A percentile compares a stretch with the other conserved stretches of the same genome.
Evolutionary conservation across 2,888 invertebrate genomes (phyloP).

Genomic region (Helleia helle): DNA sequence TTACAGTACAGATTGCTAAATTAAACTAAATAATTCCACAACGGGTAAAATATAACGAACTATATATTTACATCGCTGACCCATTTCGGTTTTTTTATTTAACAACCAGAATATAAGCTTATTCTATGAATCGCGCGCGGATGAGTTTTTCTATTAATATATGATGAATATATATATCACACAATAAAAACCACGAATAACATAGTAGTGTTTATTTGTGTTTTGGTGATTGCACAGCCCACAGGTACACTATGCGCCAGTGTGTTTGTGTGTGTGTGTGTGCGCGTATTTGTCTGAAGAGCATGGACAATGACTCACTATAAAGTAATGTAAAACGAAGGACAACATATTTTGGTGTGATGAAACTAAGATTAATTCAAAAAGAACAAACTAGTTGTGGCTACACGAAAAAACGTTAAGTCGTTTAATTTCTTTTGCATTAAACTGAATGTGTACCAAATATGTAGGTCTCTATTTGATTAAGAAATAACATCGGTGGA

Average conservation of each 20-base stretch:
- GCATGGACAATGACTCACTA: conserved; percentile 55
- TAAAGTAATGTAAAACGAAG: conserved; percentile 48
- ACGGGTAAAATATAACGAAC: no score
- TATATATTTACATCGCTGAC: no score
- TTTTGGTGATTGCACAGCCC: conserved; percentile 33
- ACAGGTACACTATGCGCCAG: conserved; percentile 41
- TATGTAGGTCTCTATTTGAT: no score
- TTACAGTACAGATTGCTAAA: no score
- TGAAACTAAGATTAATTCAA: conserved; percentile 53
- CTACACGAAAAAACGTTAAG: no score
- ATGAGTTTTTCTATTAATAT: background rate
- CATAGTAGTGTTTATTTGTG: conserved; percentile 49
- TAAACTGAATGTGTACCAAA: no score
- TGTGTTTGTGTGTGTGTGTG: conserved; percentile 34
- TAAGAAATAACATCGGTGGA: no score
- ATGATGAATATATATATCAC: conserved; percentile 23
- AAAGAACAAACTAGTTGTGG: conserved; percentile 19
- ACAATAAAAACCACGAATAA: conserved; percentile 59
- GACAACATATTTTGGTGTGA: conserved; percentile 66
- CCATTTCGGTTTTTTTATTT: no score
- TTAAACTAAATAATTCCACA: no score
- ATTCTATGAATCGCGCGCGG: no score
- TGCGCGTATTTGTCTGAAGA: conserved; percentile 41
- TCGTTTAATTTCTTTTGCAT: no score
- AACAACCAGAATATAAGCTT: no score